Base-by-base conservation (phyloP, 2,113 vertebrate species). In the Triplophysa siluroides region DNA sequence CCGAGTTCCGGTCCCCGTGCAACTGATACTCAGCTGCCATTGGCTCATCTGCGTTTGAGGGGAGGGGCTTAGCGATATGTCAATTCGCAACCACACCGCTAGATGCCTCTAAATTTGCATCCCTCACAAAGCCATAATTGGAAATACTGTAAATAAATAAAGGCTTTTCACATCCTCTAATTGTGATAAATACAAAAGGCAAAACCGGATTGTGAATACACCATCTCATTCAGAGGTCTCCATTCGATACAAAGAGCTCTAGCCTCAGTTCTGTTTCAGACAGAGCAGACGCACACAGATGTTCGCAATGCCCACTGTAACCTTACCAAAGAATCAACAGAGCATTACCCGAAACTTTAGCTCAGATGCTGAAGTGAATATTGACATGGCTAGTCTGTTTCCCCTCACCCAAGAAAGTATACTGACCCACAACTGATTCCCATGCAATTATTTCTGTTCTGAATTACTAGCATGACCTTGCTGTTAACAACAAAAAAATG, bases 241-340 rank as follows among this genome's bases (percentile, higher is more conserved):
- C 52, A 78, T 45, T 79, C 58, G 18, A 79, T 5, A 38, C 11
- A 64, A 72, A 33, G 68, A 19, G 72, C 58, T 63, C 43, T 23
- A 58, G 58, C 24, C 43, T 64, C 23, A 33, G 67, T 72, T 52
- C 64, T 21, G 60, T 72, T 72, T 79, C 69, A 47, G 68, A 21
- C 58, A 24, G 19, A 68, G 52, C 65, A 70, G 67, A 58, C 4
- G 3, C 10, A 10, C 52, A 73, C 52, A 73, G 72, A 75, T 62
- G 58, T 21, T 75, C 72, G 4, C 14, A 62, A 26, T 29, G 58
- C 21, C 58, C 18, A 8, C 58, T 18, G 58, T 60, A 75, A 29
- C 29, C 29, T 29, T 29, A 62, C 72, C 41, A 62, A 18, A 1
- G 16, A 45, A 62, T 62, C 33, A 43, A 45, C 72, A 61, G 56